Base-by-base conservation (phyloP, 2,888 invertebrate genomes). In the Ennomos quercinarius region DNA sequence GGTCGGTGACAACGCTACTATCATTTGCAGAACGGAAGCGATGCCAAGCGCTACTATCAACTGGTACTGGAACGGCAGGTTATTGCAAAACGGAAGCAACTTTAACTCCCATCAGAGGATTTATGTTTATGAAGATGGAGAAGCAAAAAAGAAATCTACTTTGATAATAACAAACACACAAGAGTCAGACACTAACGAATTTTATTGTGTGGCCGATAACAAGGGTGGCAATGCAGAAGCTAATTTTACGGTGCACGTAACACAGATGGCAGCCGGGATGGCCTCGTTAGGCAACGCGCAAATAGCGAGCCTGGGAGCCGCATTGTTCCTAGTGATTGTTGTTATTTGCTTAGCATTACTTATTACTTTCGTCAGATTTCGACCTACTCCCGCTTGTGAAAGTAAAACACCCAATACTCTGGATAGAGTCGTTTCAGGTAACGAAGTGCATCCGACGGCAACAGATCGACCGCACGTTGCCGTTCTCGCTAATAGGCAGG, bases 161-260 rank as follows among this genome's bases (percentile, higher is more conserved):
- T 91, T 98, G 61, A 93, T 96, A 56, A 88, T 98, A 43, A 96
- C 96, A 37, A 97, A 97, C 80, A 96, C 96, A 13, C 96, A 97
- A 86, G 96, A 97, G 83, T 94, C 95, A 2, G 97, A 97, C 80
- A 95, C 96, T 0, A 95, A 95, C 57, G 97, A 97, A 75, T 97
- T 98, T 87, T 96, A 96, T 82, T 98, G 98, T 84, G 96, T 97
- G 1, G 98, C 98, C 9, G 97, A 97, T 85, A 98, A 98, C 86
- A 95, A 96, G 62, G 98, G 97, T 4, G 98, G 98, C 17, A 96
- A 95, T 76, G 96, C 96, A 37, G 97, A 97, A 89, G 97, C 97
- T 10, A 98, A 98, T 86, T 98, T 98, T 78, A 98, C 98, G 39
- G 93, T 98, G 41, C 96, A 96, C 78, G 96, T 98, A 53, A 95